Conservation (phyloP, 2,797 vertebrate species). For the Neosilurus mollespiculum region DNA sequence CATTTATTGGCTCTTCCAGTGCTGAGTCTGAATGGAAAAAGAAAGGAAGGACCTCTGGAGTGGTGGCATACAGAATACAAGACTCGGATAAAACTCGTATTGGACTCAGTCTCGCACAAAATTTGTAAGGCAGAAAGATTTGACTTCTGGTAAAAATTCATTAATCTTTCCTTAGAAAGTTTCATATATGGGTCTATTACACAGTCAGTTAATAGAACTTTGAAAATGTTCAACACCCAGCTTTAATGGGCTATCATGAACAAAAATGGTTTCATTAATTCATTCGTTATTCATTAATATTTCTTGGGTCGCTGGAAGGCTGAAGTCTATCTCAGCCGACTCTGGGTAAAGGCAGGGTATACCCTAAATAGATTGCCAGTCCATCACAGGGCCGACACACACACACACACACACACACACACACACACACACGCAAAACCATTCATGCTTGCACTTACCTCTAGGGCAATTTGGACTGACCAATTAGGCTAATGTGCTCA, state of each 20-base stretch:
- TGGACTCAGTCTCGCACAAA: not conserved
- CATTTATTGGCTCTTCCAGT: slow-evolving; percentile 24
- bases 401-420: no score
- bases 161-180: not conserved
- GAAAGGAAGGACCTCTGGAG: slow-evolving; percentile 5
- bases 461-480: no score
- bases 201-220: not conserved
- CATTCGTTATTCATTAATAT: no score
- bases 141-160: not conserved
- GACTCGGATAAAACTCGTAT: not conserved
- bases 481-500: no score
- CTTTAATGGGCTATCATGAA: not conserved
- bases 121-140: not conserved
- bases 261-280: no score
- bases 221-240: not conserved
- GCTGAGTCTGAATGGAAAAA: slow-evolving; percentile 26
- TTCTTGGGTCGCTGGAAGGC: no score
- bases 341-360: no score
- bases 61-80: not conserved
- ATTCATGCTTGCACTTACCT: no score
- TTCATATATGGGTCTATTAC: not conserved
- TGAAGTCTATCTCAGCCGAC: no score
- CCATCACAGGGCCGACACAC: no score
- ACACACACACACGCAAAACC: no score
- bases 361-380: no score